Conservation (phyloP, 2,797 vertebrate species). For the Onychomys torridus region DNA sequence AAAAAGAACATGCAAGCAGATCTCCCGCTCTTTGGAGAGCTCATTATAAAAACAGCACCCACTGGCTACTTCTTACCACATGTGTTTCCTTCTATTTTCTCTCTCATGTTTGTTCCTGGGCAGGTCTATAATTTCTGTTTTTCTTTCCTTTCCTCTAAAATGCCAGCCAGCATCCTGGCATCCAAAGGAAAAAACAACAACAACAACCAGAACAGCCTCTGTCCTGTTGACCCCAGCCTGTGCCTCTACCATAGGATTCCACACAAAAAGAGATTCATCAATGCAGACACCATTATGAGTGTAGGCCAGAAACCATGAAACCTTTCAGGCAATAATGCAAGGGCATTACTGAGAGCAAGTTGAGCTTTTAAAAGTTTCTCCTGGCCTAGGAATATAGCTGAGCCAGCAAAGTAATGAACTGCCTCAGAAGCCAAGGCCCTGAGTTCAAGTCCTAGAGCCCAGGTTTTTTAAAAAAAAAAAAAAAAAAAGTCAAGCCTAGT, state of each 20-base stretch:
- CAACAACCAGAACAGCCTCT: neutral
- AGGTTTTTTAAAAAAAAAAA: too few species aligned
- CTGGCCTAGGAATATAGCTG: neutral
- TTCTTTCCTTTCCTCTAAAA: neutral
- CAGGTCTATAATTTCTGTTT: constrained; percentile 47
- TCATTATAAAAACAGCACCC: constrained; percentile 63
- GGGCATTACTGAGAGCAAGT: neutral
- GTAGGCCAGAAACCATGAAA: neutral
- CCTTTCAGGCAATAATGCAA: neutral
- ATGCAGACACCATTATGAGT: neutral
- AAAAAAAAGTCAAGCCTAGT: neutral
- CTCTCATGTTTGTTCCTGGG: constrained; percentile 53
- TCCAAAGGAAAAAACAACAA: neutral
- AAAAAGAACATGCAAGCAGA: neutral
- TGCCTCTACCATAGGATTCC: neutral
- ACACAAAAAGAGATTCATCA: constrained; percentile 20
- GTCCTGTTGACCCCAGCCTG: neutral
- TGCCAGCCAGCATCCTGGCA: constrained; percentile 19
- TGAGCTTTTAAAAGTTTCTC: neutral
- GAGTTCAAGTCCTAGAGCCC: neutral
- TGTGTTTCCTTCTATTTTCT: constrained; percentile 46
- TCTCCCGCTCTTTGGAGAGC: neutral
- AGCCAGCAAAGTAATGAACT: neutral
- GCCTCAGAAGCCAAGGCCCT: neutral
- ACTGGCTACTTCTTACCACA: neutral